Conservation (phyloP, 2,888 invertebrate genomes). For the Lamellibrachia columna region DNA sequence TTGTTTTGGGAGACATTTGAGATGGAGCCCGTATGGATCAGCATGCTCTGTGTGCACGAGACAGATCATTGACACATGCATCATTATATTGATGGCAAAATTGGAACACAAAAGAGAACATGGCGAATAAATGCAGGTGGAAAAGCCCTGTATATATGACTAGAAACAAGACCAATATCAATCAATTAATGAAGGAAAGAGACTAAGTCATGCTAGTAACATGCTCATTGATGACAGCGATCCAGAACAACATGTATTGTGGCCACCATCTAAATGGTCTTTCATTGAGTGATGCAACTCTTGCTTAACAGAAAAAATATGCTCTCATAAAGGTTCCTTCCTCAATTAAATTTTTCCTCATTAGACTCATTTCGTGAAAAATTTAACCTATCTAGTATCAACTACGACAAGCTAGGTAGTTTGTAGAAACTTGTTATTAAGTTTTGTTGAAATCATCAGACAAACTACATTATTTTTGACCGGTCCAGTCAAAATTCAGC, state of each 20-base stretch:
- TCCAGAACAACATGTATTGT: neutral
- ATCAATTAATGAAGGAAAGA: neutral
- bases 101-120: neutral
- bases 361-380: too few relatives aligned
- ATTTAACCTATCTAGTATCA: too few relatives aligned
- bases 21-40: neutral
- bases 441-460: too few relatives aligned
- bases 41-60: neutral
- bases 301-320: too few relatives aligned
- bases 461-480: too few relatives aligned
- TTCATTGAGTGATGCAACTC: too few relatives aligned
- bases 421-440: too few relatives aligned
- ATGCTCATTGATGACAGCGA: neutral
- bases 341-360: too few relatives aligned
- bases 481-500: too few relatives aligned
- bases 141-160: neutral
- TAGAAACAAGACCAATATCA: constrained; percentile 21
- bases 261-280: neutral
- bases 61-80: neutral
- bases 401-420: too few relatives aligned
- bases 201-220: neutral
- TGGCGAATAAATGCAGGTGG: neutral
- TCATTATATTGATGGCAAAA: neutral
- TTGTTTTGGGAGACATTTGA: neutral
- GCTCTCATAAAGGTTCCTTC: too few relatives aligned